Evolutionary conservation across 2,113 vertebrate genomes (phyloP), one percentile per base, ranked within the genome.

Genomic region (Noctilio leporinus): DNA sequence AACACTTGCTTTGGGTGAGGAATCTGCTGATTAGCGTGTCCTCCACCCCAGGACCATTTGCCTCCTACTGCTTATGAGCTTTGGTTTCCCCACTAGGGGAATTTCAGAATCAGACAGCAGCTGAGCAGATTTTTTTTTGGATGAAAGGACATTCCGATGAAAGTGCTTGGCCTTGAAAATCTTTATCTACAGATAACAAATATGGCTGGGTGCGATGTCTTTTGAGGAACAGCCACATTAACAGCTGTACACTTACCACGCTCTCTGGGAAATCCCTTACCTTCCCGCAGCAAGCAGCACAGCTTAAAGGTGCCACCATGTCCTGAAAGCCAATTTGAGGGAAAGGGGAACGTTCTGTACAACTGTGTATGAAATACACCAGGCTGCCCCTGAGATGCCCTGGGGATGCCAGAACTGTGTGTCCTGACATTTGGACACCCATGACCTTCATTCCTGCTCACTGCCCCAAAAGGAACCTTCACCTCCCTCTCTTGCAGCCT

Each of bases 181-280:
- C 45, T 86, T 77, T 94, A 95, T 87, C 92, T 84, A 55, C 62
- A 93, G 84, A 86, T 87, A 95, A 89, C 24, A n/a, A 53, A 89
- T 69, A 51, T 73, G 73, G 78, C 77, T 16, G 40, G 12, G 38
- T 35, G 49, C 12, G 33, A 22, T 55, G 84, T 16, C 75, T 91
- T 81, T 15, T 69, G 35, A 75, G n/a, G 1, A 69, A 53, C 40
- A 16, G 10, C 89, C 12, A 24, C 11, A 5, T 7, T 0, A n/a
- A 64, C 91, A 94, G 87, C 75, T 87, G 70, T 4, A 6, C 51
- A 53, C 47, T 91, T 87, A 65, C 59, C n/a, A 24, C 10, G 2
- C 43, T 81, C 45, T 73, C 82, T 26, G n/a, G n/a, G 65, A 95
- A 88, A 89, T 15, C 22, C 10, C 91, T n/a, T 2, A 16, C 8